Conservation (phyloP, 1,140 invertebrate genomes). For the Rhyzopertha dominica region DNA sequence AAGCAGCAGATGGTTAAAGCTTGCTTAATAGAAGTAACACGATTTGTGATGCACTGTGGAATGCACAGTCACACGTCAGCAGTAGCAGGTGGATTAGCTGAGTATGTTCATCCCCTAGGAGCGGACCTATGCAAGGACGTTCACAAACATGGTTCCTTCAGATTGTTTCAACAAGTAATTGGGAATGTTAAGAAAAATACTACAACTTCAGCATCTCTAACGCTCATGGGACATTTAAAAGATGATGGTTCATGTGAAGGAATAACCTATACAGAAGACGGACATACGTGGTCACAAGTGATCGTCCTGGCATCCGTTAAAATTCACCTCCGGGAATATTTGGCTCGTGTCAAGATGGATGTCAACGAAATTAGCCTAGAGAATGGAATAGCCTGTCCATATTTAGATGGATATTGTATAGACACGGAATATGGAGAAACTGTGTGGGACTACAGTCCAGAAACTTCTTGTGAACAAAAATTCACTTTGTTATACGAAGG, state of each 20-base stretch:
- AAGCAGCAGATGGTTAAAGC: constrained; percentile 8
- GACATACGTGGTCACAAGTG: constrained; percentile 10
- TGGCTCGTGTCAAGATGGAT: constrained; percentile 10
- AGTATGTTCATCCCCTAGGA: constrained; percentile 4
- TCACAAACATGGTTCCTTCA: constrained; percentile 10
- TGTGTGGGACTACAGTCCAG: constrained; percentile 6
- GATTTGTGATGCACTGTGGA: constrained; percentile 15
- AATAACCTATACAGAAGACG: constrained; percentile 9
- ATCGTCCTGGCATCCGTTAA: constrained; percentile 10
- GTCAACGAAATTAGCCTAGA: constrained; percentile 9
- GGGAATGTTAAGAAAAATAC: neutral
- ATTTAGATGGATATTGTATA: constrained; percentile 13
- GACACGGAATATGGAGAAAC: constrained; percentile 8
- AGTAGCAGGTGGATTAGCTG: constrained; percentile 3
- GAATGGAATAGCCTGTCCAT: constrained; percentile 11
- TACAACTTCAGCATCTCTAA: constrained; percentile 6
- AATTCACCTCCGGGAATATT: constrained; percentile 9
- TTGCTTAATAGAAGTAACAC: constrained; percentile 16
- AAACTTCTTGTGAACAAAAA: neutral
- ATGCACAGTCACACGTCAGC: constrained; percentile 19
- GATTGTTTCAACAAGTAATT: constrained; percentile 9
- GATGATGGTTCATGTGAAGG: constrained; percentile 7
- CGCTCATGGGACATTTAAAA: constrained; percentile 1
- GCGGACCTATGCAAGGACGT: constrained; percentile 2
- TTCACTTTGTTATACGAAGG: neutral